Base-by-base conservation (phyloP, 2,113 vertebrate species). In the Marmota flaviventris region DNA sequence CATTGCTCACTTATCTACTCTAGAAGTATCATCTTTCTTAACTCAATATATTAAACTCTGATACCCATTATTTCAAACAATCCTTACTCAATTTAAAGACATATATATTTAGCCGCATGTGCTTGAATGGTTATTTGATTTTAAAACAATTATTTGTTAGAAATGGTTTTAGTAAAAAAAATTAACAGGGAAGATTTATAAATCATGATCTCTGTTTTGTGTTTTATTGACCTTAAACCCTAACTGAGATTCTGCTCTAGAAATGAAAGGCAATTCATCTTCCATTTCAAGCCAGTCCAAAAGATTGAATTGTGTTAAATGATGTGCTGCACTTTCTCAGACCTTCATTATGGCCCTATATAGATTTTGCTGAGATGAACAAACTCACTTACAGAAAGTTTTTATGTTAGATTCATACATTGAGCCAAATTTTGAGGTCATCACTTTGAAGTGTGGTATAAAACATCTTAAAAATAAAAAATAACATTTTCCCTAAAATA, bases 251-350 rank as follows among this genome's bases (percentile, higher is more conserved):
- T 92, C 37, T 48, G 27, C 16, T 85, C 4, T 84, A 79, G 67
- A 93, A 90, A 91, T 96, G 72, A 95, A 91, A 93, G 58, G n/a
- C 83, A 91, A 94, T 98, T 92, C 83, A 85, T 87, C 77, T 97
- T 95, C 58, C 65, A 85, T 94, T 96, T 93, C 65, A 91, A 87
- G 79, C 45, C 87, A 95, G 84, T 81, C n/a, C 20, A 12, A 86
- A 89, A 95, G 53, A 95, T 22, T 94, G 84, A 97, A 67, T 92
- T 81, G 45, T 89, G 69, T 95, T 97, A 97, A 95, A 92, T 96
- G 84, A 96, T 76, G 42, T 85, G 67, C 42, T 89, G 17, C 1
- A 37, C 20, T 92, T 94, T 72, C 75, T 97, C 58, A 73, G 51
- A 89, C 90, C 34, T 87, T 83, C 83, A 82, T 73, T 96, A 63